Percentiles rank a stretch among this genome's conserved stretches.
These are phyloP conservation scores for Schizopygopsis pylzovi DNA, from an alignment of 2,797 vertebrate genomes.

Conservation along the genomic window DNA sequence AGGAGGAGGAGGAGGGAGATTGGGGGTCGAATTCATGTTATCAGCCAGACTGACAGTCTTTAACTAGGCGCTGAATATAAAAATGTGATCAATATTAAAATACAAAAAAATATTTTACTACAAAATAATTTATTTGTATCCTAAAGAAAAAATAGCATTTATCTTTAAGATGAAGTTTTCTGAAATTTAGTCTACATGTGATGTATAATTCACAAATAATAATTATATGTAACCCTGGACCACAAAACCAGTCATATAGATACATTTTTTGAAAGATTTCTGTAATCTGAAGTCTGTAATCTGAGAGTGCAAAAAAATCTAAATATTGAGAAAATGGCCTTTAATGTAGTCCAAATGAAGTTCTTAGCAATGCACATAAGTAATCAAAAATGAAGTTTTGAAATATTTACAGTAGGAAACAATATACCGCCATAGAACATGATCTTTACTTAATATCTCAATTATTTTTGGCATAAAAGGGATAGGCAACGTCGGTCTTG, in stretches of 20 bases:
- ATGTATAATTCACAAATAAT: background rate
- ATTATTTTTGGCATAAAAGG: no score
- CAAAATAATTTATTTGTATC: background rate
- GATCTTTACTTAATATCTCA: background rate
- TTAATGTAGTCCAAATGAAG: background rate
- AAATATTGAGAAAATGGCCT: background rate
- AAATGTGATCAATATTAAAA: background rate
- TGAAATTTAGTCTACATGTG: background rate
- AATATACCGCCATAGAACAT: background rate
- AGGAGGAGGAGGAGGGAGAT: slow-evolving; percentile 7
- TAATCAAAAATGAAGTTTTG: background rate
- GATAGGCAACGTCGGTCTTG: no score
- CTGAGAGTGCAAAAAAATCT: no score
- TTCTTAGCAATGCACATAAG: background rate
- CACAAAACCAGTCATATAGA: no score
- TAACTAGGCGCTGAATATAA: background rate
- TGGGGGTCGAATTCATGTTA: slow-evolving; percentile 74
- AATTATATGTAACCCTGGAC: background rate
- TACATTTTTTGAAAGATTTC: no score
- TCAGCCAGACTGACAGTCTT: slow-evolving; percentile 81
- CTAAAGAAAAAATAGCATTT: background rate
- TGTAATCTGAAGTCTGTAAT: no score
- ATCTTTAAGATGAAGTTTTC: background rate
- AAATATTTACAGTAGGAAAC: background rate
- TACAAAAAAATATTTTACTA: background rate